phyloP scores from a whole-genome alignment of 2,797 vertebrate genomes.

The Intellagama lesueurii region DNA sequence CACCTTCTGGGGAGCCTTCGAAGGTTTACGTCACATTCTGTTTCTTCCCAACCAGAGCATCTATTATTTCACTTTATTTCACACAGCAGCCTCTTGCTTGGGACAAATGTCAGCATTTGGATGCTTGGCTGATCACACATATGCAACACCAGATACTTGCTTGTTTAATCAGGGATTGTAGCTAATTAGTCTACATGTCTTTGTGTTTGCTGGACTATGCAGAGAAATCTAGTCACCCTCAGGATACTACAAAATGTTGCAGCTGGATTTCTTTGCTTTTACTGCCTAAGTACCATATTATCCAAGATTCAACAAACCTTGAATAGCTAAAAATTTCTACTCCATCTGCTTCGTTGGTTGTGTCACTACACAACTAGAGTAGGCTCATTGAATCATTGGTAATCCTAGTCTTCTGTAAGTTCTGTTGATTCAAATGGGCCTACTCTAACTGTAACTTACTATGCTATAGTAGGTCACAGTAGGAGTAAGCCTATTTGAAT shows the following conservation, averaged over 20 bases:
- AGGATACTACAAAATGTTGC: constrained; percentile 29
- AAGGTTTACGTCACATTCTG: constrained; percentile 61
- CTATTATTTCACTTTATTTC: constrained; percentile 58
- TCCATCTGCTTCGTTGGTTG: background rate
- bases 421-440: too few species aligned
- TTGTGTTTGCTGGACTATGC: constrained; percentile 47
- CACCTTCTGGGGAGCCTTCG: constrained; percentile 58
- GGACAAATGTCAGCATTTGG: constrained; percentile 60
- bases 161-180: constrained; percentile 58
- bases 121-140: constrained; percentile 56
- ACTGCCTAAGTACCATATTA: background rate
- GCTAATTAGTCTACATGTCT: constrained; percentile 50
- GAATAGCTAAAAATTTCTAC: background rate
- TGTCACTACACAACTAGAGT: background rate
- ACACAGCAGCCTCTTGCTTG: constrained; percentile 60
- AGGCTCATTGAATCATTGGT: too few species aligned
- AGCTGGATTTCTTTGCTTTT: constrained; percentile 31
- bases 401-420: too few species aligned
- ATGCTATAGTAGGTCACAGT: too few species aligned
- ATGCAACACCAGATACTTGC: constrained; percentile 23
- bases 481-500: too few species aligned
- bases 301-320: constrained; percentile 21
- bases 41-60: constrained; percentile 61
- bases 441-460: too few species aligned
- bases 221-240: constrained; percentile 27